Percentiles rank a stretch among this genome's conserved stretches.
phyloP scores from a whole-genome alignment of 2,797 vertebrate genomes.

The Antennarius maculatus region DNA sequence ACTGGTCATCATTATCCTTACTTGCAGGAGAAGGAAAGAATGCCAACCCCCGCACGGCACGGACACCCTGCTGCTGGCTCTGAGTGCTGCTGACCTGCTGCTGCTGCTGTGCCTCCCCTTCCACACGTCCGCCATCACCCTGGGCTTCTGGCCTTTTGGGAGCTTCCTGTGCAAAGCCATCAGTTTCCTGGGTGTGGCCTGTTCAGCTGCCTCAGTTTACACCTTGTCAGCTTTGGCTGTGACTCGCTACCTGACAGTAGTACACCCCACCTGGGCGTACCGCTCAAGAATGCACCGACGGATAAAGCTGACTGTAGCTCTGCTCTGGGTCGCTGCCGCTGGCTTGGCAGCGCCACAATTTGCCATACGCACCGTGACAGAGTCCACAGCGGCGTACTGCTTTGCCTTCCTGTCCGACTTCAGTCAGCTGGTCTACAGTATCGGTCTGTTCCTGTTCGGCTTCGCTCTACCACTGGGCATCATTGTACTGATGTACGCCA shows the following conservation, averaged over 20 bases:
- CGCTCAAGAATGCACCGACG: constrained; percentile 60
- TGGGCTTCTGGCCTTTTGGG: constrained; percentile 83
- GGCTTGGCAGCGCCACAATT: constrained; percentile 82
- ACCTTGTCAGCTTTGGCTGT: constrained; percentile 81
- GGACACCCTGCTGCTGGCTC: constrained; percentile 78
- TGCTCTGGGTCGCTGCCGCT: constrained; percentile 78
- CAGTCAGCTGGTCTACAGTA: constrained; percentile 81
- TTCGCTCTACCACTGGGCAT: constrained; percentile 78
- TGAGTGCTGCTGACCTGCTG: constrained; percentile 80
- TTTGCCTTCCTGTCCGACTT: constrained; percentile 81
- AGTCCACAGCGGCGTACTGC: constrained; percentile 65
- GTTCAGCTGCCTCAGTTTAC: constrained; percentile 78
- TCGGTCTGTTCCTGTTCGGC: constrained; percentile 77
- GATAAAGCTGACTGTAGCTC: constrained; percentile 56
- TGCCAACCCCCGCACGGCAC: constrained; percentile 72
- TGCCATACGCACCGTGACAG: constrained; percentile 69
- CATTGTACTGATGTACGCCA: constrained; percentile 80
- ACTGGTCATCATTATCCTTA: constrained; percentile 77
- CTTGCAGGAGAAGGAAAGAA: constrained; percentile 58
- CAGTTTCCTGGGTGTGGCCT: constrained; percentile 82
- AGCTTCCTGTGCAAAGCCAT: constrained; percentile 78
- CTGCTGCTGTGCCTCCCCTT: constrained; percentile 82
- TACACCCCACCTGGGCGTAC: constrained; percentile 78
- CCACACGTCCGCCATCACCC: constrained; percentile 79
- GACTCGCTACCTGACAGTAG: constrained; percentile 81